Evolutionary conservation across 2,888 invertebrate genomes (phyloP).

Genomic region (Chirona hameri): DNA sequence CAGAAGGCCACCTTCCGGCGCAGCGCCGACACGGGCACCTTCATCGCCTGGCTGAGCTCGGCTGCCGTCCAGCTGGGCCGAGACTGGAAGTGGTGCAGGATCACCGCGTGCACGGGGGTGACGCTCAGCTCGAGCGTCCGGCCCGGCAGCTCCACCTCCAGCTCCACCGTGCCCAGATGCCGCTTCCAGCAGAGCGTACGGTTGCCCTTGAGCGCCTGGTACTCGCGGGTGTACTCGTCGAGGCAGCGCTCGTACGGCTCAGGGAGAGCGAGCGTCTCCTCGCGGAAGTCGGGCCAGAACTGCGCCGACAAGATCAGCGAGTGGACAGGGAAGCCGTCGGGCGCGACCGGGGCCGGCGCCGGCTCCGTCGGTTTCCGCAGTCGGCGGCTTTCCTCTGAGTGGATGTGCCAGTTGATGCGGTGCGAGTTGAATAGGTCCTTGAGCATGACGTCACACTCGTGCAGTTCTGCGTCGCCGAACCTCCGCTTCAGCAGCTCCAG

Average conservation of each 20-base stretch:
- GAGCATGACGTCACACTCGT: constrained; percentile 97
- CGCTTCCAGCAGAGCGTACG: constrained; percentile 91
- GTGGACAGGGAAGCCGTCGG: constrained; percentile 59
- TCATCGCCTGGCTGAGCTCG: constrained; percentile 77
- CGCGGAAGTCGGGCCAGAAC: constrained; percentile 92
- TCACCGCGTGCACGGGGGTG: constrained; percentile 88
- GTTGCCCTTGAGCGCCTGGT: constrained; percentile 59
- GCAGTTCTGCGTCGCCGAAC: constrained; percentile 93
- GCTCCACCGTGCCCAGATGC: constrained; percentile 83
- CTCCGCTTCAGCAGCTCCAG: constrained; percentile 86
- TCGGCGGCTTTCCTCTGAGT: constrained; percentile 45
- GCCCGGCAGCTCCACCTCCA: constrained; percentile 83
- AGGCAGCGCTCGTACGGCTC: constrained; percentile 72
- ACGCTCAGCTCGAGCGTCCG: constrained; percentile 76
- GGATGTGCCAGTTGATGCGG: constrained; percentile 80
- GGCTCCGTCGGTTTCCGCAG: constrained; percentile 32
- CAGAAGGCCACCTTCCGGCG: constrained; percentile 86
- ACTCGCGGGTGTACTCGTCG: constrained; percentile 75
- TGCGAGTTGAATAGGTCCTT: constrained; percentile 96
- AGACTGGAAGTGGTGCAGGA: constrained; percentile 88
- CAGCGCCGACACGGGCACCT: constrained; percentile 79
- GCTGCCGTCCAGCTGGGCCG: constrained; percentile 56
- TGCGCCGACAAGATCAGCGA: constrained; percentile 95
- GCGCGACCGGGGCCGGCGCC: neutral
- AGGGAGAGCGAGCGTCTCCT: constrained; percentile 85